Evolutionary conservation across 1,140 invertebrate species (phyloP).

Genomic region (Panulirus ornatus): DNA sequence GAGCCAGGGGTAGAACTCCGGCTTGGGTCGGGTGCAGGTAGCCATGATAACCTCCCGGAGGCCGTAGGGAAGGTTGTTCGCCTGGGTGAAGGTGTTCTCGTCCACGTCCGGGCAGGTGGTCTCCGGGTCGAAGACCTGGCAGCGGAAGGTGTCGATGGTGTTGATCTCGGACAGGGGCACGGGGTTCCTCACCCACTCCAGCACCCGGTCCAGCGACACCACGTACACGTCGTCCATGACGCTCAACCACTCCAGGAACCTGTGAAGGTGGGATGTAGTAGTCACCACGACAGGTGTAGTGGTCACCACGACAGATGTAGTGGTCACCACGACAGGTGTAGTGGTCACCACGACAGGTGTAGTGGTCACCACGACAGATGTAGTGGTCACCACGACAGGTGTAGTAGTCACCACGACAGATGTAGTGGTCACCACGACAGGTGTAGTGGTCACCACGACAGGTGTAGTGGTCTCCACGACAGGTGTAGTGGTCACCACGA

Average conservation of each 20-base stretch:
- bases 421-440: too few species aligned
- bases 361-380: too few species aligned
- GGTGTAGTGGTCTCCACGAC: too few species aligned
- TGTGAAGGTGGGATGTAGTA: too few species aligned
- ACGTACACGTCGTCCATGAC: conserved; percentile 80
- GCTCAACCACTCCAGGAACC: conserved; percentile 79
- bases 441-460: too few species aligned
- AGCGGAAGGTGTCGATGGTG: conserved; percentile 75
- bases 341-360: too few species aligned
- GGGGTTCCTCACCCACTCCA: conserved; percentile 83
- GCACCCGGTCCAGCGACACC: conserved; percentile 79
- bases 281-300: too few species aligned
- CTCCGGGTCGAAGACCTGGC: conserved; percentile 41
- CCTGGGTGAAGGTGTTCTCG: background rate
- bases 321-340: too few species aligned
- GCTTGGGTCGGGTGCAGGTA: conserved; percentile 33
- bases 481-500: too few species aligned
- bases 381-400: too few species aligned
- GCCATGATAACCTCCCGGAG: background rate
- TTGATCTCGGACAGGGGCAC: conserved; percentile 78
- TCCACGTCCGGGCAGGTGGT: conserved; percentile 3
- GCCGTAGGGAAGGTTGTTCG: background rate
- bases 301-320: too few species aligned
- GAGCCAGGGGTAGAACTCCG: conserved; percentile 52
- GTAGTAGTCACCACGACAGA: too few species aligned